Evolutionary conservation across 2,888 invertebrate species (phyloP).

Genomic region (Beris morrisii): DNA sequence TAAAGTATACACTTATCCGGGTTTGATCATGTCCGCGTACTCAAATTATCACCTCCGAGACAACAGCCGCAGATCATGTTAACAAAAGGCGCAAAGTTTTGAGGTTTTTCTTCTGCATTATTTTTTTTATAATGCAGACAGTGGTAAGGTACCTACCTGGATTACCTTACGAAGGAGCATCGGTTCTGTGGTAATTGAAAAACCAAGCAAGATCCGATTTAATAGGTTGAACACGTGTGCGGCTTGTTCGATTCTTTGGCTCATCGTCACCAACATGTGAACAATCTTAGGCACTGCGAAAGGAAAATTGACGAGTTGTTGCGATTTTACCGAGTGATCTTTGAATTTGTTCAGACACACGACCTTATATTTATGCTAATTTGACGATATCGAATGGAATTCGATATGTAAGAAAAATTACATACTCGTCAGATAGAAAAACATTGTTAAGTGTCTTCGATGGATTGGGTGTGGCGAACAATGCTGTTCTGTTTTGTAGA

Average conservation of each 20-base stretch:
- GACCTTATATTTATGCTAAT: too few relatives aligned
- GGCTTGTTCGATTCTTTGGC: constrained; percentile 17
- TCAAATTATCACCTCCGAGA: constrained; percentile 1
- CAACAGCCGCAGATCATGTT: background rate
- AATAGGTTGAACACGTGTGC: constrained; percentile 31
- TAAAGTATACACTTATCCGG: too few relatives aligned
- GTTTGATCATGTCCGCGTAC: constrained; percentile 1
- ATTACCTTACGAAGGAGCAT: constrained; percentile 11
- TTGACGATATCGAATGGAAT: too few relatives aligned
- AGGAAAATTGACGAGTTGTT: too few relatives aligned
- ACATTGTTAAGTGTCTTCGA: too few relatives aligned
- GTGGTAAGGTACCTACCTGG: constrained; percentile 13
- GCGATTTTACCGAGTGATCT: too few relatives aligned
- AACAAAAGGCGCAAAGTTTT: background rate
- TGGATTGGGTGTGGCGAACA: too few relatives aligned
- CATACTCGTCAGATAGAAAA: too few relatives aligned
- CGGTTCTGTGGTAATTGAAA: constrained; percentile 21
- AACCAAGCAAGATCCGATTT: constrained; percentile 26
- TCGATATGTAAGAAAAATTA: too few relatives aligned
- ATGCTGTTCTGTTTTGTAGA: too few relatives aligned
- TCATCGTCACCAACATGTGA: background rate
- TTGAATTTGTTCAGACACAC: too few relatives aligned
- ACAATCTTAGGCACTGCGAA: too few relatives aligned
- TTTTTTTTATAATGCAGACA: background rate
- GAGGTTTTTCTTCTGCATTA: background rate